phyloP scores from a whole-genome alignment of 1,140 invertebrate genomes.

The Pteromalus puparum region DNA sequence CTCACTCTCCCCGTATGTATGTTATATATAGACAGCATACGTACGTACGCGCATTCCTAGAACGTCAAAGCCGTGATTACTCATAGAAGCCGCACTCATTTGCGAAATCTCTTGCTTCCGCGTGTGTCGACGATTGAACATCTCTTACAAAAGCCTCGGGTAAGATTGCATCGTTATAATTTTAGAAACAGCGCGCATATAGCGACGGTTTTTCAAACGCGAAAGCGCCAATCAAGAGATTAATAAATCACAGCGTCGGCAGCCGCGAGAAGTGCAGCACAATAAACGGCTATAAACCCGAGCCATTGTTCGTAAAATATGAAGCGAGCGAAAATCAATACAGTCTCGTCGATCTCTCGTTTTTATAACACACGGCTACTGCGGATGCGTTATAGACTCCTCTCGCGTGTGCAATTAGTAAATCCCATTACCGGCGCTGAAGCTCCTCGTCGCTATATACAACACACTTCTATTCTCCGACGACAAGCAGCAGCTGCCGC shows the following conservation, averaged over 20 bases:
- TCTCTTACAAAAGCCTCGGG: too few species aligned
- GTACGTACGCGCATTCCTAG: neutral
- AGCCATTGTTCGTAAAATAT: neutral
- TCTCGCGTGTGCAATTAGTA: constrained; percentile 33
- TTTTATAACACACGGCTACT: neutral
- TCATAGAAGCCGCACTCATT: neutral
- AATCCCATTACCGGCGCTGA: constrained; percentile 33
- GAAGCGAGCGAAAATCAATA: constrained; percentile 30
- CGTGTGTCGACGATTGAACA: neutral
- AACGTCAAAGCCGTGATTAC: constrained; percentile 25
- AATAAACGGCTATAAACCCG: neutral
- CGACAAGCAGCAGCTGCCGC: neutral
- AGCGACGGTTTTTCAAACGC: too few species aligned
- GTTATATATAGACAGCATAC: too few species aligned
- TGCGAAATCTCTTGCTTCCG: constrained; percentile 24
- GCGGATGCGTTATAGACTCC: neutral
- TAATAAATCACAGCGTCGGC: neutral
- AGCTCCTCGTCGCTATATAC: neutral
- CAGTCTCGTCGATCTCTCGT: neutral
- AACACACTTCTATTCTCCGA: neutral
- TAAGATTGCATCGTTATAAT: too few species aligned
- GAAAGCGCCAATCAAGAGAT: too few species aligned
- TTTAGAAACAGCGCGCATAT: too few species aligned
- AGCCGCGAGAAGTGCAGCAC: neutral
- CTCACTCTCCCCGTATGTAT: too few species aligned